Percentiles rank a stretch among this genome's conserved stretches.
Conservation (phyloP, 2,888 invertebrate genomes). For the Adelphocoris suturalis region DNA sequence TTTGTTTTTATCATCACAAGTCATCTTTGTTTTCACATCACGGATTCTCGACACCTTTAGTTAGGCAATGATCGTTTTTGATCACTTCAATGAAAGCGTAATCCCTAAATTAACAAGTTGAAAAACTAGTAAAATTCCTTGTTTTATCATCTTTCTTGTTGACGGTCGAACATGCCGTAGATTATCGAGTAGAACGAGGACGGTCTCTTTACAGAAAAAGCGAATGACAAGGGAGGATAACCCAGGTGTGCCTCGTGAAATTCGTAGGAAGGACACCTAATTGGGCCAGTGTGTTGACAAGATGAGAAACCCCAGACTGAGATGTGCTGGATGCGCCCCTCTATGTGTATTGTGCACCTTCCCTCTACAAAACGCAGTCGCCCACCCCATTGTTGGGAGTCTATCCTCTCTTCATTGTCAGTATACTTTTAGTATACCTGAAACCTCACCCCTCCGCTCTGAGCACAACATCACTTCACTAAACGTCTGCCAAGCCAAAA, state of each 20-base stretch:
- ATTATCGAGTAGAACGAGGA: background rate
- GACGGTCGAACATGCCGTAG: no score
- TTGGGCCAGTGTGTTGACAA: slow-evolving; percentile 70
- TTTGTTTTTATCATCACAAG: no score
- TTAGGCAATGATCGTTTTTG: no score
- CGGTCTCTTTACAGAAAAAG: background rate
- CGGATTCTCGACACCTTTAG: no score
- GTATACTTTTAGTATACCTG: slow-evolving; percentile 42
- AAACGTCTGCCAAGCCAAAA: slow-evolving; percentile 71
- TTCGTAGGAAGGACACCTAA: slow-evolving; percentile 67
- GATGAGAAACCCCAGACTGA: slow-evolving; percentile 51
- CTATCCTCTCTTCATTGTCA: slow-evolving; percentile 53
- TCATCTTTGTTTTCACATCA: no score
- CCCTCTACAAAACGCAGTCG: slow-evolving; percentile 49
- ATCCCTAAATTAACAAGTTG: no score
- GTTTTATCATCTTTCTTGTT: no score
- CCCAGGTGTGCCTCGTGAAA: slow-evolving; percentile 62
- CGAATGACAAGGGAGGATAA: slow-evolving; percentile 1
- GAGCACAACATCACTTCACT: slow-evolving; percentile 57
- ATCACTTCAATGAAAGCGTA: no score
- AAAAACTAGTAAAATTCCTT: no score
- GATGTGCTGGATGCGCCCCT: slow-evolving; percentile 50
- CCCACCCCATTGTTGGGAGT: slow-evolving; percentile 44
- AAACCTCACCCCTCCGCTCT: slow-evolving; percentile 45
- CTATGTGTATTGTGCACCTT: slow-evolving; percentile 56